phyloP scores from a whole-genome alignment of 1,140 invertebrate genomes.

The Monomorium pharaonis region DNA sequence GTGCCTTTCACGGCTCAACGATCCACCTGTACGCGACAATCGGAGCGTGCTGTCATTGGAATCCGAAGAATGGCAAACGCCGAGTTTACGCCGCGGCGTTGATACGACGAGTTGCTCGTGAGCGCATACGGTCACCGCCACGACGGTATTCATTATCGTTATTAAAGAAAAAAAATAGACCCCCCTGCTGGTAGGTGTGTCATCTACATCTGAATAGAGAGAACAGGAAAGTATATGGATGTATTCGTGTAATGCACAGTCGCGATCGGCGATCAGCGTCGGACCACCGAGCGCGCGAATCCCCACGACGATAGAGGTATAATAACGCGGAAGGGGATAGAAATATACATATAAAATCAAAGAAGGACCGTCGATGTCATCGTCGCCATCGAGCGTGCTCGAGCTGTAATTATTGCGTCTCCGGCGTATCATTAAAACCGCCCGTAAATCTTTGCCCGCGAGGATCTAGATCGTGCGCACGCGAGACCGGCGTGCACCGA shows the following conservation, averaged over 20 bases:
- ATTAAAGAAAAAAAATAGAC: background rate
- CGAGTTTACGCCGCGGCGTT: conserved; percentile 12
- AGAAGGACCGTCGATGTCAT: background rate
- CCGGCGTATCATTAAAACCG: conserved; percentile 53
- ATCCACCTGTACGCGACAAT: conserved; percentile 66
- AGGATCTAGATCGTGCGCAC: conserved; percentile 43
- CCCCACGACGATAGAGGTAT: background rate
- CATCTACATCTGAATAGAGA: background rate
- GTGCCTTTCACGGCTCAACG: conserved; percentile 44
- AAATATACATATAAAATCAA: background rate
- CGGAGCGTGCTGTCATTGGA: conserved; percentile 65
- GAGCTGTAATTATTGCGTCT: conserved; percentile 48
- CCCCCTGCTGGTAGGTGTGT: background rate
- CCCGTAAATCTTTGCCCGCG: conserved; percentile 40
- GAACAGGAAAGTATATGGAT: background rate
- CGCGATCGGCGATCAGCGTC: background rate
- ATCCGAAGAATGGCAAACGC: conserved; percentile 53
- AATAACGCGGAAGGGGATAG: conserved; percentile 12
- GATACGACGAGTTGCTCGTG: background rate
- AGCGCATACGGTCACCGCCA: background rate
- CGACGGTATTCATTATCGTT: background rate
- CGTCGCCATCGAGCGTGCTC: background rate
- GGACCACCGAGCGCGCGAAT: background rate
- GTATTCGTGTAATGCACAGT: background rate
- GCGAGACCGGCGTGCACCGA: conserved; percentile 12